Percentiles rank a stretch among this genome's conserved stretches.
Evolutionary conservation across 92 coral and sea anemone genomes (phyloP).

Genomic region (Parazoanthus darwini): DNA sequence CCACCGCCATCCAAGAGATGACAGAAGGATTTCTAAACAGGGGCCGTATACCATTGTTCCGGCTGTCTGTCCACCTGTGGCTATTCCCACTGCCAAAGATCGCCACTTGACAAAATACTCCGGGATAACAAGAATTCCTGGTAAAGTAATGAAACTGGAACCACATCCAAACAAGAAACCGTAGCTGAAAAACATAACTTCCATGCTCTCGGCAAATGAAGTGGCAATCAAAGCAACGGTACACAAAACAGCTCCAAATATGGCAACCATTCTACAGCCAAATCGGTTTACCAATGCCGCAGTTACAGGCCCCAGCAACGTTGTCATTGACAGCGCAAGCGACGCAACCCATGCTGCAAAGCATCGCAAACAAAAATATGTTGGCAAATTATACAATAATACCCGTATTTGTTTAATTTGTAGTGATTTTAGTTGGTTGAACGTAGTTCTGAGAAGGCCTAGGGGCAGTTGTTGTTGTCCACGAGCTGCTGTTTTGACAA

Average conservation of each 20-base stretch:
- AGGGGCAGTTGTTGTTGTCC: too few species aligned
- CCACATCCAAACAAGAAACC: conserved; percentile 37
- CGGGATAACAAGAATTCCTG: conserved; percentile 11
- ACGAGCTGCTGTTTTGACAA: too few species aligned
- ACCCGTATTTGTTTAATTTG: too few species aligned
- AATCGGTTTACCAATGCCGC: conserved; percentile 16
- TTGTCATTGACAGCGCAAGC: conserved; percentile 6
- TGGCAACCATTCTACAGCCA: conserved; percentile 28
- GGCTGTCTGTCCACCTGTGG: conserved; percentile 47
- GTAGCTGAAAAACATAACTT: conserved; percentile 27
- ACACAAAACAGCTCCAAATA: conserved; percentile 21
- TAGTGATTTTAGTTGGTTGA: too few species aligned
- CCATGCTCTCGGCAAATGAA: conserved; percentile 21
- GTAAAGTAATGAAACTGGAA: conserved; percentile 8
- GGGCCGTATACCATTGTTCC: conserved; percentile 58
- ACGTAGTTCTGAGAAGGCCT: too few species aligned
- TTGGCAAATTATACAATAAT: too few species aligned
- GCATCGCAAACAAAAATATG: background rate
- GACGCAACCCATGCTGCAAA: conserved; percentile 33
- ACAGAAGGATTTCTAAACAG: conserved; percentile 34
- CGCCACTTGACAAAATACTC: conserved; percentile 25
- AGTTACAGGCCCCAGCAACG: conserved; percentile 4
- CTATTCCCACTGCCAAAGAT: conserved; percentile 49
- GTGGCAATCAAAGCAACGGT: conserved; percentile 9
- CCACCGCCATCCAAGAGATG: conserved; percentile 45